Evolutionary conservation across 23 tunicate species (phyloP), one percentile per base, ranked within the genome.

Genomic region (Clavelina lepadiformis): DNA sequence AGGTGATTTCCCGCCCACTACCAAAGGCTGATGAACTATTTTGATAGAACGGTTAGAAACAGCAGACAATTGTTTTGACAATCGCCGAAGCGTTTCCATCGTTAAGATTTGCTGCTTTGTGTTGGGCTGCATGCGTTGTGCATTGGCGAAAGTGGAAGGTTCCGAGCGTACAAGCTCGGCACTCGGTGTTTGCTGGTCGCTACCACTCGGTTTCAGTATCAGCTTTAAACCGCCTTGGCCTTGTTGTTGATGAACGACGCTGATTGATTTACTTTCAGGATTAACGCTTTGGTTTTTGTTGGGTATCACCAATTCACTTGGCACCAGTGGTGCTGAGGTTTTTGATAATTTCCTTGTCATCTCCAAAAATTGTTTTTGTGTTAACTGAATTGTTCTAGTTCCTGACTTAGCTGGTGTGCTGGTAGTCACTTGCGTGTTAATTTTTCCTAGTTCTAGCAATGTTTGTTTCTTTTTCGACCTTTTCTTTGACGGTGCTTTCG

Each of bases 21-120:
- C 15, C 13, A 15, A 15, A 15, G 49, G 68, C 25, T 13, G 83
- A 5, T 80, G 86, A 36, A 80, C 72, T 64, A 80, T 80, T 62
- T 80, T 80, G 65, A 80, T 80, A 24, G 86, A 78, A 1, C 86
- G 86, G 46, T 66, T 80, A 5, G 86, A 80, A 37, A 63, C 75
- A 34, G 86, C 86, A 11, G 86, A 80, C 18, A 80, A 58, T 51
- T 80, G 86, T 51, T 80, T 65, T 25, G 86, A 72, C 4, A 80
- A 44, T 2, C 77, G 86, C 6, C 69, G 72, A 7, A 80, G 62
- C 35, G 86, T 61, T 46, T 61, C 78, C 20, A 65, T 33, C 1
- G 77, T 55, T 8, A 80, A 66, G n/a, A 70, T 57, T 23, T 70
- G 77, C 68, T 80, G 86, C 58, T 61, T 46, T 26, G 57, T 44